Percentiles rank a stretch among this genome's conserved stretches.
phyloP scores from a whole-genome alignment of 2,113 vertebrate genomes.

The Tylochromis polylepis region DNA sequence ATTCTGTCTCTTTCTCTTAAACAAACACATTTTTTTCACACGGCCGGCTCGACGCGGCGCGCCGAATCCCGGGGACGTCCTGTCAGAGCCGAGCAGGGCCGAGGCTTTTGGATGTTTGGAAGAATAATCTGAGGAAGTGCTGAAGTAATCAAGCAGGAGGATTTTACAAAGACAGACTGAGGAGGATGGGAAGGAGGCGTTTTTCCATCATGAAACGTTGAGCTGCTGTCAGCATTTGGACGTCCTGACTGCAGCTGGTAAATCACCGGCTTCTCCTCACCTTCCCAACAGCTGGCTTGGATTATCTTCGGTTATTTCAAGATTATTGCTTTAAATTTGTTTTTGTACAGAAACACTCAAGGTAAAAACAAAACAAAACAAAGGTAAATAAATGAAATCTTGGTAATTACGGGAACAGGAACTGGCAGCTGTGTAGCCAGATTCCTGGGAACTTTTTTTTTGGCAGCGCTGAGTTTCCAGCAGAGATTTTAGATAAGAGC shows the following conservation, averaged over 20 bases:
- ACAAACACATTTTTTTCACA: slow-evolving; percentile 2
- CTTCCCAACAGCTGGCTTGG: neutral
- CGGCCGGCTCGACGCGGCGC: neutral
- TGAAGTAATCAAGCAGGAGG: slow-evolving; percentile 2
- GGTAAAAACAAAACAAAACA: neutral
- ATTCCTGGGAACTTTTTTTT: neutral
- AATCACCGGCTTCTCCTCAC: neutral
- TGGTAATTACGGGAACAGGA: neutral
- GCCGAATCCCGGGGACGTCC: neutral
- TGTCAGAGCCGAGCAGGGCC: neutral
- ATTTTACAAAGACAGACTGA: neutral
- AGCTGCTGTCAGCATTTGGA: neutral
- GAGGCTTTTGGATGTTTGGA: neutral
- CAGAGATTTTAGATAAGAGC: neutral
- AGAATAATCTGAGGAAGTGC: slow-evolving; percentile 3
- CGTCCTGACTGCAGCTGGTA: neutral
- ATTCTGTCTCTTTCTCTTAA: slow-evolving; percentile 16
- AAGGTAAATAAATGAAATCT: too few species aligned
- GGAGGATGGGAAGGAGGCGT: neutral
- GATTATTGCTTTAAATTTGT: neutral
- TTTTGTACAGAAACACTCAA: neutral
- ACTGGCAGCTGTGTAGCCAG: fast-evolving
- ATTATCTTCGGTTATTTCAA: neutral
- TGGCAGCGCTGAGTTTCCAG: neutral
- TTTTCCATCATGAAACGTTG: neutral